Evolutionary conservation across 2,113 vertebrate species (phyloP).

Genomic region (Phalacrocorax pelagicus): DNA sequence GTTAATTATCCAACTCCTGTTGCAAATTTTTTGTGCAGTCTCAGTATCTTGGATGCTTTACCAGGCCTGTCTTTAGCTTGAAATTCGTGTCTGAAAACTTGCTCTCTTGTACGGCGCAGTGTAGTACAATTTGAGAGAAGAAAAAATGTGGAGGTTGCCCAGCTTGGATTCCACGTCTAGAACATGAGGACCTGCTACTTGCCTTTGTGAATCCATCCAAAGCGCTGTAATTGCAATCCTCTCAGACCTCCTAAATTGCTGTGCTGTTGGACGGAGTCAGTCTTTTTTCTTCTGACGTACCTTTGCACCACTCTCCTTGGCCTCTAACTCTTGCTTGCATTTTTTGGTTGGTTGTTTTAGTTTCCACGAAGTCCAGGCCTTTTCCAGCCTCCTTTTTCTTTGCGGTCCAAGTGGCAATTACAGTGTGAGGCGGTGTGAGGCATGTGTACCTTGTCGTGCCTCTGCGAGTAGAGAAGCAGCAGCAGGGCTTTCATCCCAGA

Average conservation of each 20-base stretch:
- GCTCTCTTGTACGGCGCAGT: rapidly evolving
- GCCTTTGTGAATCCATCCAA: neutral
- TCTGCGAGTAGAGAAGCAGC: neutral
- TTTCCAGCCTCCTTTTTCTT: neutral
- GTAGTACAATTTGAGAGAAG: neutral
- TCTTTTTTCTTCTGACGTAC: neutral
- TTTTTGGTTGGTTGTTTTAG: neutral
- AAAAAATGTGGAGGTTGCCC: neutral
- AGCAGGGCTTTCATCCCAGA: neutral
- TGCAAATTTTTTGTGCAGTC: neutral
- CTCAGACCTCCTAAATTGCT: neutral
- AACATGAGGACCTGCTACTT: neutral
- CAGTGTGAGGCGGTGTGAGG: neutral
- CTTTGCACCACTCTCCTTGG: neutral
- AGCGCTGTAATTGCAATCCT: neutral
- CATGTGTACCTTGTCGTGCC: rapidly evolving
- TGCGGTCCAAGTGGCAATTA: neutral
- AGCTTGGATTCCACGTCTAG: neutral
- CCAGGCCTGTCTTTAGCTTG: neutral
- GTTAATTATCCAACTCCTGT: neutral
- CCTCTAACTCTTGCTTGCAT: neutral
- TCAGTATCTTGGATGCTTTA: neutral
- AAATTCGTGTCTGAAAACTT: neutral
- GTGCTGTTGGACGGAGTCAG: neutral
- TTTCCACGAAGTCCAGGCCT: neutral